Evolutionary conservation across 2,888 invertebrate genomes (phyloP).

Genomic region (Tromatobia lineatoria): DNA sequence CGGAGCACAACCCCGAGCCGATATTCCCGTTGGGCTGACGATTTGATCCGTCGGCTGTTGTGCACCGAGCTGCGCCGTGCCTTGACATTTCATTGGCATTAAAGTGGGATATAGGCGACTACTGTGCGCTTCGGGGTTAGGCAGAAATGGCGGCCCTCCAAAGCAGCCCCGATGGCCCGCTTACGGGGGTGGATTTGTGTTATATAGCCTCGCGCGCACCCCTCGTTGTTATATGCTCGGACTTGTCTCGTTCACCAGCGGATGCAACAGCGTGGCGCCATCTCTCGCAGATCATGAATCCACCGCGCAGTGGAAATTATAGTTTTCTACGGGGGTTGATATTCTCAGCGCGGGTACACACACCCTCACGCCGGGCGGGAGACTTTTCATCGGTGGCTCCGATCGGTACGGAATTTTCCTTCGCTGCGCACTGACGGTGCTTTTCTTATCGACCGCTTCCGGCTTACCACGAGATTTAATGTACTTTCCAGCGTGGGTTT

Average conservation of each 20-base stretch:
- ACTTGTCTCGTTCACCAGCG: conserved; percentile 11
- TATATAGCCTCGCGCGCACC: conserved; percentile 49
- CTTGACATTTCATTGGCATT: conserved; percentile 82
- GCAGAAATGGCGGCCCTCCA: conserved; percentile 83
- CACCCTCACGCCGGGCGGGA: neutral
- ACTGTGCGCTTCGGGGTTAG: conserved; percentile 74
- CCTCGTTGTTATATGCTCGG: conserved; percentile 38
- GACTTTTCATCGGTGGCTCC: conserved; percentile 27
- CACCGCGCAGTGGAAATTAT: conserved; percentile 41
- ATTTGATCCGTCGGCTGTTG: conserved; percentile 73
- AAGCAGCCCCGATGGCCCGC: conserved; percentile 76
- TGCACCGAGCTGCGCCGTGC: conserved; percentile 77
- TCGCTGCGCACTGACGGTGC: neutral
- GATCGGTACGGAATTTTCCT: conserved; percentile 41
- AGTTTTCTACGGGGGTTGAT: conserved; percentile 29
- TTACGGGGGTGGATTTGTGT: conserved; percentile 74
- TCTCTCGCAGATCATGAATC: conserved; percentile 30
- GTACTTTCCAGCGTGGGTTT: neutral
- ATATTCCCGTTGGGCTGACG: conserved; percentile 53
- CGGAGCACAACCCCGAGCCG: conserved; percentile 48
- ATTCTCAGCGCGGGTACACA: neutral
- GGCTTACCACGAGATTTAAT: neutral
- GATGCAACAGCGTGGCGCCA: conserved; percentile 52
- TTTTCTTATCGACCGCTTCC: conserved; percentile 53
- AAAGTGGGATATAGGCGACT: conserved; percentile 74